Percentiles rank a stretch among this genome's conserved stretches.
Conservation (phyloP, 2,797 vertebrate genomes). For the Phalanger gymnotis region DNA sequence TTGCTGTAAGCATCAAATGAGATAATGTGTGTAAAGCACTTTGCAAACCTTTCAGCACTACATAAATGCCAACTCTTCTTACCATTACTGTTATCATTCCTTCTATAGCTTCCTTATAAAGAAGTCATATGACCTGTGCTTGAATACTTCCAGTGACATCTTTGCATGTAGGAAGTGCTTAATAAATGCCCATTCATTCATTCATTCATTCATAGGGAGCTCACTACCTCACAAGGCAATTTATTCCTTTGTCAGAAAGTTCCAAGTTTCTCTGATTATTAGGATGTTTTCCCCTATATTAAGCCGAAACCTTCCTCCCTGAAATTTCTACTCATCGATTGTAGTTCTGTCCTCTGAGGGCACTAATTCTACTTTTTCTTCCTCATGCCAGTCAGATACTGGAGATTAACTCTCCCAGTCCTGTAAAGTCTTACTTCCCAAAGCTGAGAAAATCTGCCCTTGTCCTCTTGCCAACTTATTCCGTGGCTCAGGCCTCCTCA, state of each 20-base stretch:
- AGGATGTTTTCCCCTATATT: background rate
- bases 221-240: background rate
- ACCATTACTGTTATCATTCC: background rate
- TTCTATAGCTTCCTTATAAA: background rate
- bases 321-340: background rate
- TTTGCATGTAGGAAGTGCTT: background rate
- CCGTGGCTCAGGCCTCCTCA: conserved; percentile 65
- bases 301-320: background rate
- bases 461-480: conserved; percentile 10
- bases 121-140: background rate
- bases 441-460: background rate
- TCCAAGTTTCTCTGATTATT: background rate
- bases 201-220: background rate
- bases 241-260: background rate
- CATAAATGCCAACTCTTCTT: background rate
- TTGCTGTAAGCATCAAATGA: background rate
- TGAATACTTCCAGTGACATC: background rate
- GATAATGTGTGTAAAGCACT: background rate
- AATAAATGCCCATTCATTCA: background rate
- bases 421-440: background rate
- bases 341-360: background rate
- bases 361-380: background rate
- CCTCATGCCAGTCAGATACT: background rate
- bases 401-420: background rate
- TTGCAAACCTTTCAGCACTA: background rate